Conservation (phyloP, 2,113 vertebrate genomes). For the Australoheros scitulus region DNA sequence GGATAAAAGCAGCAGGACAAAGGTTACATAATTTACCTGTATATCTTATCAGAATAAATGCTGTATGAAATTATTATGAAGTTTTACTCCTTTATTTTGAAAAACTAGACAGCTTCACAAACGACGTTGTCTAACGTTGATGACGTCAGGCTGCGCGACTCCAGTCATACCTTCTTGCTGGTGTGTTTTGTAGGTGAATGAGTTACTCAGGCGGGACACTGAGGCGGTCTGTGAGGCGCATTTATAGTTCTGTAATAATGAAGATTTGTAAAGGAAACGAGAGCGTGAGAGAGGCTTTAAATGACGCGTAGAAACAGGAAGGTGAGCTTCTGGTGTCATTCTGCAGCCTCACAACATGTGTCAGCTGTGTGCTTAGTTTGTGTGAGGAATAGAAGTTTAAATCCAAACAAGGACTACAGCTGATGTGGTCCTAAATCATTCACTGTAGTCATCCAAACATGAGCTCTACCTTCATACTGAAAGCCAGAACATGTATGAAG, state of each 20-base stretch:
- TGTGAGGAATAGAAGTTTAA: neutral
- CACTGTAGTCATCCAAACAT: slow-evolving; percentile 32
- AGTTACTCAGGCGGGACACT: neutral
- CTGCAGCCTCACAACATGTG: neutral
- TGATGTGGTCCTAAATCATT: neutral
- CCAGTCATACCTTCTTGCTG: neutral
- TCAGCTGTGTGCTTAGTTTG: neutral
- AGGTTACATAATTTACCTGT: too few species aligned
- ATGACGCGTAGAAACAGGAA: neutral
- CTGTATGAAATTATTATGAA: neutral
- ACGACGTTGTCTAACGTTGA: slow-evolving; percentile 29
- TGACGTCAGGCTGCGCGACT: slow-evolving; percentile 57
- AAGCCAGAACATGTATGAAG: slow-evolving; percentile 42
- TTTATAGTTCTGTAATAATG: neutral
- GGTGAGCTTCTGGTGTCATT: neutral
- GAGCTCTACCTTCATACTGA: slow-evolving; percentile 56
- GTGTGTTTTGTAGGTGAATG: neutral
- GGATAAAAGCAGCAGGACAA: too few species aligned
- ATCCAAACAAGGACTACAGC: neutral
- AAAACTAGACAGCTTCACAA: neutral
- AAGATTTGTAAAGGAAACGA: neutral
- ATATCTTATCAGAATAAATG: neutral
- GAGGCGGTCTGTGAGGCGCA: too few species aligned
- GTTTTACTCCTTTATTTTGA: neutral
- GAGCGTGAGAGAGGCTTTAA: neutral